phyloP scores from a whole-genome alignment of 2,888 invertebrate genomes.

The Galeruca laticollis region DNA sequence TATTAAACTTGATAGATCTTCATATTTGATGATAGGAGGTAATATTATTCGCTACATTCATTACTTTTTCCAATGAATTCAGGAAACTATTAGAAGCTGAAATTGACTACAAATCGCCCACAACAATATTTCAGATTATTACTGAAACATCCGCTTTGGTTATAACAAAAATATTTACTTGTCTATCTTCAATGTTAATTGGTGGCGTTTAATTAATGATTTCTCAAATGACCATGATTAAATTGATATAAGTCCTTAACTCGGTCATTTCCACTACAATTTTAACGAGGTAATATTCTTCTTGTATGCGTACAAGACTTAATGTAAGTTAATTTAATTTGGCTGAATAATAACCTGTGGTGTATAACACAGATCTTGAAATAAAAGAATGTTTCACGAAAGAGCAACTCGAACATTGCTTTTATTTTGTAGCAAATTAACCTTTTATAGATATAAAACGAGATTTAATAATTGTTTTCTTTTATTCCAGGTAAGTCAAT shows the following conservation, averaged over 20 bases:
- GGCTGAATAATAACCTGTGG: not conserved
- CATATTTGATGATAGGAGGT: too few relatives aligned
- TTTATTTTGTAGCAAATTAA: not conserved
- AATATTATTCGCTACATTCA: too few relatives aligned
- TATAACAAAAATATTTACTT: too few relatives aligned
- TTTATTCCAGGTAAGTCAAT: not conserved
- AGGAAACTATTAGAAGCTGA: too few relatives aligned
- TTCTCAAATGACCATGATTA: constrained; percentile 7
- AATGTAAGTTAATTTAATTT: constrained; percentile 7
- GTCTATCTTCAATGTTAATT: not conserved
- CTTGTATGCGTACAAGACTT: not conserved
- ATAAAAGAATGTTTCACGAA: not conserved
- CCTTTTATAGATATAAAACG: not conserved
- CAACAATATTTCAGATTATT: too few relatives aligned
- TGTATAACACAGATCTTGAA: not conserved
- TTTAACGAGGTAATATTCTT: constrained; percentile 6
- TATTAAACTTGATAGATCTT: too few relatives aligned
- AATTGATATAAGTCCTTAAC: constrained; percentile 1
- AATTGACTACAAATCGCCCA: too few relatives aligned
- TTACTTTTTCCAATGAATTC: too few relatives aligned
- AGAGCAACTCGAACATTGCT: not conserved
- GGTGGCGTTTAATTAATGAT: not conserved
- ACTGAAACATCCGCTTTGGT: too few relatives aligned
- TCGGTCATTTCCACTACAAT: constrained; percentile 11
- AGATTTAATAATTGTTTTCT: not conserved